Evolutionary conservation across 2,797 vertebrate genomes (phyloP).

Genomic region (Rhyacichthys aspro): DNA sequence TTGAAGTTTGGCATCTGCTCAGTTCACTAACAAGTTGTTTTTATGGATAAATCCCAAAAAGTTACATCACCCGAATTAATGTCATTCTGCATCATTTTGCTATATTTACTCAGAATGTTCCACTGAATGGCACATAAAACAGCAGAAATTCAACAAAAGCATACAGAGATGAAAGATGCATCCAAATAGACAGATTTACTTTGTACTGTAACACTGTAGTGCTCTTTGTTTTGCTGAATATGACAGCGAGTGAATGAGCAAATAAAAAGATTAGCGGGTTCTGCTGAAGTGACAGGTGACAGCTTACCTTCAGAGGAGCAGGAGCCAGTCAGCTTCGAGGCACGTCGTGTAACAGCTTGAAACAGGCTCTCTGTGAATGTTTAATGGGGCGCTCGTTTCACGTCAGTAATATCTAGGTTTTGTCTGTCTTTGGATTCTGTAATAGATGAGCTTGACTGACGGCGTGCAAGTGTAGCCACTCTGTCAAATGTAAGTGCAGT

Average conservation of each 20-base stretch:
- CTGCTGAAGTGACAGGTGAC: conserved; percentile 38
- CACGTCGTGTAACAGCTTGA: conserved; percentile 41
- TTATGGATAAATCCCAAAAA: not conserved
- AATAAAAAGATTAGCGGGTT: conserved; percentile 40
- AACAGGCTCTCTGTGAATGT: conserved; percentile 41
- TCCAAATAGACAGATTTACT: conserved; percentile 13
- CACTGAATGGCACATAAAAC: not conserved
- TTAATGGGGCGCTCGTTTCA: conserved; percentile 16
- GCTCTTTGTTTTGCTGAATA: conserved; percentile 7
- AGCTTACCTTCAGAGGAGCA: conserved; percentile 32
- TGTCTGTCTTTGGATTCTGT: conserved; percentile 1
- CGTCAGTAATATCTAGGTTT: conserved; percentile 13
- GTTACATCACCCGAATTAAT: not conserved
- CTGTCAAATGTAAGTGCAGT: not conserved
- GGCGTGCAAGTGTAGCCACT: not conserved
- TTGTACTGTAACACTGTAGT: conserved; percentile 5
- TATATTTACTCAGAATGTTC: not conserved
- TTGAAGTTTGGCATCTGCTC: not conserved
- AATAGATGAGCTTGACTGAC: conserved; percentile 1
- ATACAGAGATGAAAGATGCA: not conserved
- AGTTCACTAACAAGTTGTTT: too few relatives aligned
- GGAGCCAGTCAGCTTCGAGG: conserved; percentile 29
- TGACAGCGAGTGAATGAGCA: conserved; percentile 24
- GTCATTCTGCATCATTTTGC: not conserved
- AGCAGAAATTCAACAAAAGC: not conserved